Evolutionary conservation across 2,888 invertebrate species (phyloP).

Genomic region (Drosophila aldrichi): DNA sequence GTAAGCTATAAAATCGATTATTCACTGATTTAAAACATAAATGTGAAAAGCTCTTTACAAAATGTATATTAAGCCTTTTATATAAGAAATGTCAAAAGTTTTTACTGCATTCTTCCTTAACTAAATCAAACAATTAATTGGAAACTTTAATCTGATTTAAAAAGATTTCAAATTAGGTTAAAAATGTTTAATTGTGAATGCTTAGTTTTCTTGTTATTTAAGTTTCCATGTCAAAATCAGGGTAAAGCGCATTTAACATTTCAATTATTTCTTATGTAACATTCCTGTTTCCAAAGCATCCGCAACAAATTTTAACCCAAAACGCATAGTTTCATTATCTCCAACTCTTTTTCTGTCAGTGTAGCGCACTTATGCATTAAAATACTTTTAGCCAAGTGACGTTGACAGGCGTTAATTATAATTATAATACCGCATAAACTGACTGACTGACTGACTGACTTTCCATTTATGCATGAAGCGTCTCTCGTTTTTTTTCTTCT

Average conservation of each 20-base stretch:
- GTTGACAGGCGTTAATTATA: constrained; percentile 52
- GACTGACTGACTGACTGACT: constrained; percentile 33
- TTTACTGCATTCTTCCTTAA: no score
- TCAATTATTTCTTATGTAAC: background rate
- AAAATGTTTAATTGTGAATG: background rate
- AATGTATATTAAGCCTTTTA: no score
- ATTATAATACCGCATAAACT: constrained; percentile 51
- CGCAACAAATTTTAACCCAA: background rate
- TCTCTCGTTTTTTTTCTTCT: constrained; percentile 15
- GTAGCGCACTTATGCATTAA: constrained; percentile 28
- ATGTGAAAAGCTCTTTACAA: no score
- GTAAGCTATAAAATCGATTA: no score
- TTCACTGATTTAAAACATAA: no score
- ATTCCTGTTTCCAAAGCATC: background rate
- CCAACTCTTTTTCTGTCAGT: constrained; percentile 21
- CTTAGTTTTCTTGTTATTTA: background rate
- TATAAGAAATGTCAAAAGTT: no score
- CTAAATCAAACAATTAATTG: no score
- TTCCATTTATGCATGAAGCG: constrained; percentile 54
- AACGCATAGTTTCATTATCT: no score
- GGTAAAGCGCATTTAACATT: background rate
- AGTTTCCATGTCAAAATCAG: background rate
- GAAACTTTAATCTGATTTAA: background rate
- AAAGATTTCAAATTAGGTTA: rapidly evolving
- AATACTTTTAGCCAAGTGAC: constrained; percentile 20